Conservation (phyloP, 2,888 invertebrate genomes). For the Julus scandinavius region DNA sequence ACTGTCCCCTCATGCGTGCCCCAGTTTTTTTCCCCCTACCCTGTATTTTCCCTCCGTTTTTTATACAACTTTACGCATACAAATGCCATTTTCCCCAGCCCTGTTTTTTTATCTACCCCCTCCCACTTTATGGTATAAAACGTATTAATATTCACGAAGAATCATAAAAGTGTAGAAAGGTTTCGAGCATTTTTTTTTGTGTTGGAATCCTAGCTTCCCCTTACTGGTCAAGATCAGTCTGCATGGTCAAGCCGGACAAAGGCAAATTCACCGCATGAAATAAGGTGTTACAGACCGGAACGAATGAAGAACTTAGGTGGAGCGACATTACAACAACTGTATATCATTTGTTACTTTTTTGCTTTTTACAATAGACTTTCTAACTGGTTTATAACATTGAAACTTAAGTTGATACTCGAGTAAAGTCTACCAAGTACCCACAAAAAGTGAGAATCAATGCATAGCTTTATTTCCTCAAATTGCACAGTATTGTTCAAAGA, state of each 20-base stretch:
- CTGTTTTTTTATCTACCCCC: conserved; percentile 4
- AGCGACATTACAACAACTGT: background rate
- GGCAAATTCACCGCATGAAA: background rate
- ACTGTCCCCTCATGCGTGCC: conserved; percentile 25
- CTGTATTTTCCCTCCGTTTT: background rate
- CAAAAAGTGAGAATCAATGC: no score
- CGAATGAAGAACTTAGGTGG: background rate
- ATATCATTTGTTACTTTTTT: background rate
- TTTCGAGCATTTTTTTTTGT: background rate
- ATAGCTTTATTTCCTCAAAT: background rate
- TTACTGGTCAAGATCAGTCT: no score
- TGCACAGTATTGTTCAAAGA: background rate
- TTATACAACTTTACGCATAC: background rate
- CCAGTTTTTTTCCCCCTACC: conserved; percentile 13
- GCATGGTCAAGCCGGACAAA: background rate
- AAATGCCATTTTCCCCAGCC: conserved; percentile 6
- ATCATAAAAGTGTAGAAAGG: conserved; percentile 7
- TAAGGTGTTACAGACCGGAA: no score
- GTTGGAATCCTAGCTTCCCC: background rate
- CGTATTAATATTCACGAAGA: background rate
- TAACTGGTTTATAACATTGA: background rate
- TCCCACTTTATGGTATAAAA: conserved; percentile 1
- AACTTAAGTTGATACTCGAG: background rate
- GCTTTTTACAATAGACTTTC: background rate
- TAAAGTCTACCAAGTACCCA: no score